Percentiles rank a stretch among this genome's conserved stretches.
Evolutionary conservation across 64 coral and sea anemone genomes (phyloP).

Genomic region (Porites lutea): DNA sequence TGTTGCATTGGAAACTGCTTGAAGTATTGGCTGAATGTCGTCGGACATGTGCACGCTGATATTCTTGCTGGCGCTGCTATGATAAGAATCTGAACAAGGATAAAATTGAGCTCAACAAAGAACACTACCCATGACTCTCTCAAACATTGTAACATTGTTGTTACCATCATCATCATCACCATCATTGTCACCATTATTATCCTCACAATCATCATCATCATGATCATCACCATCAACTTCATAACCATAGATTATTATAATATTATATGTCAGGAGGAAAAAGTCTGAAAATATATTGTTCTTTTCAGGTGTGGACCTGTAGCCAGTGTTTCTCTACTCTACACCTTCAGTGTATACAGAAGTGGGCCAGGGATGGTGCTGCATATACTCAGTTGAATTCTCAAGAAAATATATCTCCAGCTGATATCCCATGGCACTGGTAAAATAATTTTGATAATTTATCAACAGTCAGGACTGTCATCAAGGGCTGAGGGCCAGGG

Average conservation of each 20-base stretch:
- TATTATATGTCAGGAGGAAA: too few species aligned
- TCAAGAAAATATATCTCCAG: constrained; percentile 59
- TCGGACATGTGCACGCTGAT: too few species aligned
- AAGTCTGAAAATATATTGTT: neutral
- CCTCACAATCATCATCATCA: neutral
- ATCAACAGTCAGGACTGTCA: too few species aligned
- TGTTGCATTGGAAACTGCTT: too few species aligned
- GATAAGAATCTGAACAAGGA: too few species aligned
- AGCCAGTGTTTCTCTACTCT: constrained; percentile 83
- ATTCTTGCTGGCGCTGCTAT: too few species aligned
- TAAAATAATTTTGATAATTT: neutral
- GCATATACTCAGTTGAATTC: constrained; percentile 49
- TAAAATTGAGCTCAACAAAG: too few species aligned
- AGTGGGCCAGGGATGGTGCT: constrained; percentile 91
- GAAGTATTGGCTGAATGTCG: too few species aligned
- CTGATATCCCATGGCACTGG: constrained; percentile 82
- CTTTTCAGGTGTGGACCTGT: constrained; percentile 90
- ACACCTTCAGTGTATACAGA: constrained; percentile 92
- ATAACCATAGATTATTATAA: neutral
- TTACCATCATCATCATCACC: neutral
- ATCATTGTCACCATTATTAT: neutral
- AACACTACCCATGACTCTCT: too few species aligned
- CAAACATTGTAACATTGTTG: neutral
- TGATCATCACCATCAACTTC: neutral
- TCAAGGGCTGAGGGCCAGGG: too few species aligned